Evolutionary conservation across 2,888 invertebrate species (phyloP), one percentile per base, ranked within the genome.

Genomic region (Amphipoea lucens): DNA sequence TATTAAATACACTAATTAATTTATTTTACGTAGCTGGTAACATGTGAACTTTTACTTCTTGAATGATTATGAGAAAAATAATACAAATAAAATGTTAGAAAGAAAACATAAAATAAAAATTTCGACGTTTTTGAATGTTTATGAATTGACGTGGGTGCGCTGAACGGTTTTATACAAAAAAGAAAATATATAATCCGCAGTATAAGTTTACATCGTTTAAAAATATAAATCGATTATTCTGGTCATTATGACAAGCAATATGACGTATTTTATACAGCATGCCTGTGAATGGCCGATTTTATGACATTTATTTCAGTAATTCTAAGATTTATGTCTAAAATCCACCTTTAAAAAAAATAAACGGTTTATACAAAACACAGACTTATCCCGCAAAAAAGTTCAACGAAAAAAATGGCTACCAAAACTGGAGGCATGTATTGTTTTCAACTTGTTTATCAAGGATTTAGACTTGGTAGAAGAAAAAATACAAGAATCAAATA

Each of bases 271-370:
- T 79, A 71, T 29, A 63, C 54, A 76, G 62, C 36, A 72, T 57
- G 65, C 73, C 84, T 79, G 68, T 77, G 65, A 77, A 80, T 80
- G 75, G 76, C 36, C 62, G 83, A 67, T 77, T 88, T 86, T 86
- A 87, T 87, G 63, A 73, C 62, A 54, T 76, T 66, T 66, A 78
- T 78, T 74, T 72, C 17, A 78, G 12, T 78, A 68, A 81, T 62
- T 29, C 42, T 42, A n/a, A 66, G 71, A 84, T 75, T 84, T 57
- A 84, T 75, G 42, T 76, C 2, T 62, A 12, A 54, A 60, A 83
- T 36, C 0, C 2, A 11, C 29, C 40, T n/a, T 66, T 67, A 11
- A 40, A 36, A 42, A 57, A 71, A 45, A 23, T 11, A 48, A 60
- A 66, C 62, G 17, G 29, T 29, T 57, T 0, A 20, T 70, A 36